Conservation (phyloP, 2,888 invertebrate genomes). For the Buathra laborator region DNA sequence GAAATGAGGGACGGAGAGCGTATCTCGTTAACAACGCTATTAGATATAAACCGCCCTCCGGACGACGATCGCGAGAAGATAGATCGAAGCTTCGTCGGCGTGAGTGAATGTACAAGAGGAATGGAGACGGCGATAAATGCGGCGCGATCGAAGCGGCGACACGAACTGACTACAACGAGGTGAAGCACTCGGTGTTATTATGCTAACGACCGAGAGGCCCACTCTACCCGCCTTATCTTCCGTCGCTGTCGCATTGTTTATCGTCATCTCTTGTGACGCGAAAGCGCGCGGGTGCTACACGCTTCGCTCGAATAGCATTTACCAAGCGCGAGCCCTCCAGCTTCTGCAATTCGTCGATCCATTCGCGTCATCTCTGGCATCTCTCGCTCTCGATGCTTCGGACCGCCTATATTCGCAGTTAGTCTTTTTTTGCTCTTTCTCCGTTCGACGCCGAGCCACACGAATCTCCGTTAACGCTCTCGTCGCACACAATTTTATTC, state of each 20-base stretch:
- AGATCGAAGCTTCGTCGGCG: conserved; percentile 36
- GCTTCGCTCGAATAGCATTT: not conserved
- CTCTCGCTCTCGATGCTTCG: conserved; percentile 7
- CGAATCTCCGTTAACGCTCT: not conserved
- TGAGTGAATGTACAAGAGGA: conserved; percentile 4
- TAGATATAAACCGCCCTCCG: not conserved
- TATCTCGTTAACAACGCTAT: not conserved
- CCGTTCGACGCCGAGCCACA: not conserved
- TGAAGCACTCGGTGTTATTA: conserved; percentile 82
- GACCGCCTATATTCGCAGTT: not conserved
- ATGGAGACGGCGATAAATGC: conserved; percentile 74
- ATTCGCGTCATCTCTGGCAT: conserved; percentile 51
- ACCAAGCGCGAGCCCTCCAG: conserved; percentile 52
- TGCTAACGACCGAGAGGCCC: conserved; percentile 79
- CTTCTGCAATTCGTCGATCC: conserved; percentile 68
- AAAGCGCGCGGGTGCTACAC: not conserved
- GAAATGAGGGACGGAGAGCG: not conserved
- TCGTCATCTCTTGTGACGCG: conserved; percentile 64
- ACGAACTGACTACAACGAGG: conserved; percentile 81
- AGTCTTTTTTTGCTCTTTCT: conserved; percentile 10
- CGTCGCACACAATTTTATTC: not conserved
- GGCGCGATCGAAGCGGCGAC: conserved; percentile 78
- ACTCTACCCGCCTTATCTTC: conserved; percentile 71
- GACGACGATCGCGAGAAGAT: conserved; percentile 13
- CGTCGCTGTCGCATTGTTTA: conserved; percentile 68